These are phyloP conservation scores for Darevskia nairensis DNA, from an alignment of 2,797 vertebrate genomes.

Conservation along the genomic window DNA sequence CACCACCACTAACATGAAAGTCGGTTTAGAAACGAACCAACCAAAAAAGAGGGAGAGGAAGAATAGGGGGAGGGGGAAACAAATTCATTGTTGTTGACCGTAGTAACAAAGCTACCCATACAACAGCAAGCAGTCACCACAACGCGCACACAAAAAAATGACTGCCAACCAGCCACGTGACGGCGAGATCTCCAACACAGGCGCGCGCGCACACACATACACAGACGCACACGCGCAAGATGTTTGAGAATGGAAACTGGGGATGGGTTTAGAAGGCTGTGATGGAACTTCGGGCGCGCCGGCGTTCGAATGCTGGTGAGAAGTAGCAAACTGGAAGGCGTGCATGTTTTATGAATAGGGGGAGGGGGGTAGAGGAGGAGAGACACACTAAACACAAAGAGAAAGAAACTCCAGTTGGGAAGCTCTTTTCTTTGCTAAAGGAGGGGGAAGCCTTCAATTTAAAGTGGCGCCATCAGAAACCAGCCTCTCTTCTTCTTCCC, in stretches of 20 bases:
- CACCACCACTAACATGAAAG: neutral
- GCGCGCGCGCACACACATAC: constrained; percentile 53
- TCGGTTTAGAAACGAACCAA: neutral
- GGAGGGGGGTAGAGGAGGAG: too few relatives aligned
- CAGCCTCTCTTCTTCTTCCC: constrained; percentile 41
- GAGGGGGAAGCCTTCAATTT: constrained; percentile 61
- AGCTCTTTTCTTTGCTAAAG: constrained; percentile 49
- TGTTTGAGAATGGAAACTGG: constrained; percentile 55
- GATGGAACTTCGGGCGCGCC: constrained; percentile 58
- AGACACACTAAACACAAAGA: constrained; percentile 47
- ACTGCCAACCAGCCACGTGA: constrained; percentile 70
- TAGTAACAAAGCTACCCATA: neutral
- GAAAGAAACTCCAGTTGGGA: constrained; percentile 47
- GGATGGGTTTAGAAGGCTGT: constrained; percentile 41
- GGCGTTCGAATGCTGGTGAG: constrained; percentile 22
- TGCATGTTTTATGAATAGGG: neutral
- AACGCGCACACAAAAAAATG: constrained; percentile 22
- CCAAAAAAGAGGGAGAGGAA: neutral
- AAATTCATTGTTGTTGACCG: constrained; percentile 1
- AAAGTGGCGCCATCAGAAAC: constrained; percentile 75
- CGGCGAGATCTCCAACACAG: constrained; percentile 53
- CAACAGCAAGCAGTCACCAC: constrained; percentile 16
- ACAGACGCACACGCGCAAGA: constrained; percentile 60
- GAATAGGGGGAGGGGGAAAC: too few relatives aligned
- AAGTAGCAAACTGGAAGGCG: neutral